phyloP scores from a whole-genome alignment of 1,140 invertebrate species.

The Bombus difficillimus region DNA sequence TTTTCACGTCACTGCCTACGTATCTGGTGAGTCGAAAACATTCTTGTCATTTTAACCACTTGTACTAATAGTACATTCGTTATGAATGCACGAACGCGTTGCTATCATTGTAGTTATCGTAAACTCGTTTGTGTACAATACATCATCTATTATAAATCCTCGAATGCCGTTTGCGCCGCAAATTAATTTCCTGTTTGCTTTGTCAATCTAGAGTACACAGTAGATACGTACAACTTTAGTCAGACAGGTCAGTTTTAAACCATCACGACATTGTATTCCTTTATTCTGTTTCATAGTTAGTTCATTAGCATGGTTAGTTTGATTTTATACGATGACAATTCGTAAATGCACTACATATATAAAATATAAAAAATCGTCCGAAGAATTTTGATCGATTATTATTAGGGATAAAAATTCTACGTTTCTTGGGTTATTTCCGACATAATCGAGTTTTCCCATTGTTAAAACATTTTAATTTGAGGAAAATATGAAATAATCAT shows the following conservation, averaged over 20 bases:
- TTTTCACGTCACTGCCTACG: conserved; percentile 73
- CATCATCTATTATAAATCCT: not conserved
- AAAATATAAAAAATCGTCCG: not conserved
- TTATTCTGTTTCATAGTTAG: too few relatives aligned
- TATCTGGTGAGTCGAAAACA: conserved; percentile 74
- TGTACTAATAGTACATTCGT: conserved; percentile 1
- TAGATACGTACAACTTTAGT: not conserved
- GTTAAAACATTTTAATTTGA: not conserved
- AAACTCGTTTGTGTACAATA: not conserved
- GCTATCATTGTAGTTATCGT: not conserved
- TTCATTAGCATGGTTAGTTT: not conserved
- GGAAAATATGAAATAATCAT: not conserved
- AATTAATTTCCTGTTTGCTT: conserved; percentile 11
- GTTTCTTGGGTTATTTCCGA: not conserved
- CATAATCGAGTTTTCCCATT: not conserved
- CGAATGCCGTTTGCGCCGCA: not conserved
- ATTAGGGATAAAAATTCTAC: not conserved
- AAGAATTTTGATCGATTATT: not conserved
- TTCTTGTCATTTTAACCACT: conserved; percentile 30
- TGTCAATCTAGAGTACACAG: not conserved
- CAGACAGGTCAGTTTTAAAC: not conserved
- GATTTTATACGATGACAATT: not conserved
- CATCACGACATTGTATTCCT: not conserved
- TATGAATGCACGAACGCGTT: not conserved
- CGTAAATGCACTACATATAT: not conserved